Conservation (phyloP, 2,797 vertebrate species). For the Pempheris klunzingeri region DNA sequence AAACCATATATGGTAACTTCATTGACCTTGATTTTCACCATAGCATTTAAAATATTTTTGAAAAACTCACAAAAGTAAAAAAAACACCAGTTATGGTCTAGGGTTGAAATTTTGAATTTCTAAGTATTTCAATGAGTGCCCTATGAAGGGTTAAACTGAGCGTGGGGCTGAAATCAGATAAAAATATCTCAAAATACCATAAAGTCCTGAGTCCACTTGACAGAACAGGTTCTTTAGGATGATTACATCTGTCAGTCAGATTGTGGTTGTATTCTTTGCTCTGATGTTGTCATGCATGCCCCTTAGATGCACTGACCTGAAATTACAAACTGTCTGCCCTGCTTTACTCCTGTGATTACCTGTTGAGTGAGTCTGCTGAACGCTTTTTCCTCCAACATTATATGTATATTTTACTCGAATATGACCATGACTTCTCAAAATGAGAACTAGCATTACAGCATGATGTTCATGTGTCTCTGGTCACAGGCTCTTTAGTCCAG, state of each 20-base stretch:
- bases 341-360: neutral
- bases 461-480: neutral
- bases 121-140: no score
- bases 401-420: neutral
- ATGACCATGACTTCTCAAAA: no score
- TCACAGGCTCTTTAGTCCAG: neutral
- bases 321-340: slow-evolving; percentile 1
- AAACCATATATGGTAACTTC: no score
- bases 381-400: neutral
- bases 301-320: slow-evolving; percentile 17
- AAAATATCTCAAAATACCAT: neutral
- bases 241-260: neutral
- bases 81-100: no score
- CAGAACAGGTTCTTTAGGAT: neutral
- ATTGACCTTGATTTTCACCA: no score
- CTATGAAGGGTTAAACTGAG: no score
- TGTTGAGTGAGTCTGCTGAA: neutral
- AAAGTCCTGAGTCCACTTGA: neutral
- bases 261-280: neutral
- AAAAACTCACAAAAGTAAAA: no score
- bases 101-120: no score
- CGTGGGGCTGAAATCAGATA: neutral
- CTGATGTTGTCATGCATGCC: neutral
- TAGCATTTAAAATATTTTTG: no score
- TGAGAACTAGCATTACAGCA: neutral